Percentiles rank a stretch among this genome's conserved stretches.
These are phyloP conservation scores for Pycnonotus jocosus DNA, from an alignment of 2,113 vertebrate genomes.

Conservation along the genomic window DNA sequence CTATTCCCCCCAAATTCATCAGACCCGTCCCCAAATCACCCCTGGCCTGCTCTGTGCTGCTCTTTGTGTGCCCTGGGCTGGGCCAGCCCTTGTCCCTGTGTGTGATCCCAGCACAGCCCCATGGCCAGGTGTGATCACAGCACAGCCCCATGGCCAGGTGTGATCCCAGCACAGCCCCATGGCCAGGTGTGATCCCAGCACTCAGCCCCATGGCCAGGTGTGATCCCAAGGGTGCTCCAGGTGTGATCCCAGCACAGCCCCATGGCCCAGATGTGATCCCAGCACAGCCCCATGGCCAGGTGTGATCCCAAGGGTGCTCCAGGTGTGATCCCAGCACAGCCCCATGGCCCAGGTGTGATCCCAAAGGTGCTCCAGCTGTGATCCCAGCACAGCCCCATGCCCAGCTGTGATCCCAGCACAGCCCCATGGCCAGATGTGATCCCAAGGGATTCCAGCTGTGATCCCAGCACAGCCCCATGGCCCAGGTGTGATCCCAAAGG, in stretches of 20 bases:
- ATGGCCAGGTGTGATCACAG: no score
- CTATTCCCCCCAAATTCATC: not conserved
- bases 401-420: not conserved
- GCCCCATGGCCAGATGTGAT: no score
- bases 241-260: fast-evolving
- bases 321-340: fast-evolving
- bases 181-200: no score
- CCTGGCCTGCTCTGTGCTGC: fast-evolving
- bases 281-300: no score
- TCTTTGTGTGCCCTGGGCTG: not conserved
- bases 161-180: fast-evolving
- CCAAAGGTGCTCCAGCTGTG: not conserved
- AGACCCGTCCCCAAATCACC: not conserved
- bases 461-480: no score
- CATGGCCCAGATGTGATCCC: no score
- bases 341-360: no score
- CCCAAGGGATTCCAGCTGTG: no score
- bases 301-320: fast-evolving
- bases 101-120: not conserved
- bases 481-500: no score
- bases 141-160: fast-evolving
- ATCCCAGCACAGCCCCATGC: not conserved
- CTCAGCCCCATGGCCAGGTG: no score
- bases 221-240: fast-evolving
- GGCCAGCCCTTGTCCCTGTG: fast-evolving